Conservation (phyloP, 2,888 invertebrate genomes). For the Spodoptera exigua region DNA sequence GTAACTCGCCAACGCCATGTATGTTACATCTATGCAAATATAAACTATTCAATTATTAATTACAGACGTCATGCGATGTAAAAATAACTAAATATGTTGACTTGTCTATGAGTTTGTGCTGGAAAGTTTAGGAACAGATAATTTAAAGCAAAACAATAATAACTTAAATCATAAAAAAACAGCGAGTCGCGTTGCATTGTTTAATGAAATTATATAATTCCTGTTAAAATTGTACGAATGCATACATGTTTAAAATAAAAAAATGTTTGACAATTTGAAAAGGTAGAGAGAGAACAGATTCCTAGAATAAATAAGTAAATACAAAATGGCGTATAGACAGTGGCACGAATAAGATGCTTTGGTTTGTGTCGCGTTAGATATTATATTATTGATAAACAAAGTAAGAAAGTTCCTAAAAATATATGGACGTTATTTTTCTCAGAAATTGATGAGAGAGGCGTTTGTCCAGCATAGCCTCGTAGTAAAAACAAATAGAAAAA, state of each 20-base stretch:
- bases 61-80: conserved; percentile 53
- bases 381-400: conserved; percentile 23
- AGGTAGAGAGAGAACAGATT: too few relatives aligned
- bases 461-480: conserved; percentile 33
- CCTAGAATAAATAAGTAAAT: conserved; percentile 1
- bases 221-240: too few relatives aligned
- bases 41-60: conserved; percentile 45
- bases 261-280: too few relatives aligned
- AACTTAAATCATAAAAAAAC: conserved; percentile 14
- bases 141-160: conserved; percentile 27
- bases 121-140: conserved; percentile 44
- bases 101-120: conserved; percentile 44
- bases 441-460: conserved; percentile 12
- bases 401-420: conserved; percentile 6
- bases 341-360: conserved; percentile 40
- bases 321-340: conserved; percentile 9
- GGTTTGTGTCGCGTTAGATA: conserved; percentile 41
- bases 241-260: too few relatives aligned
- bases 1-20: conserved; percentile 26
- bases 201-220: background rate
- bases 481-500: conserved; percentile 18
- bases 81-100: conserved; percentile 25
- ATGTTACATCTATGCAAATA: conserved; percentile 21
- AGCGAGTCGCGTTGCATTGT: conserved; percentile 16
- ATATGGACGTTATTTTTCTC: background rate